Evolutionary conservation across 2,797 vertebrate genomes (phyloP), one percentile per base, ranked within the genome.

Genomic region (Enteromius anoplus): DNA sequence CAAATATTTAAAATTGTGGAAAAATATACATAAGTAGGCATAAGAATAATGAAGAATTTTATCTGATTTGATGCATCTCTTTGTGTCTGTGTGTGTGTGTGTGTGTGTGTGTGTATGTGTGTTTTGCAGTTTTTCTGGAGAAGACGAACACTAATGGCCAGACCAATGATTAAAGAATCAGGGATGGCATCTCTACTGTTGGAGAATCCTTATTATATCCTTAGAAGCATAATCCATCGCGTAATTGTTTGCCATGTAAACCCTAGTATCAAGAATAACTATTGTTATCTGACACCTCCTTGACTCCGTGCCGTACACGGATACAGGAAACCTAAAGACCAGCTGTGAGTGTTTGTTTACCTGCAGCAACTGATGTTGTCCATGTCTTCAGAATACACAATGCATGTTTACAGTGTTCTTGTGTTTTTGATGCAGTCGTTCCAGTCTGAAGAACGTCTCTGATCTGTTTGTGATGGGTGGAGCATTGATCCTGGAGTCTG

Each of bases 201-300:
- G 88, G 98, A 99, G 92, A 99, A 99, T 85, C 97, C 98, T 5
- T 99, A 99, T 91, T 99, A 98, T 99, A 99, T 99, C 98, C 97
- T 98, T 96, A 7, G 60, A 19, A 80, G 17, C 12, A 32, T 47
- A 55, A 40, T 37, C 26, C 8, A 21, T 62, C 26, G 3, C 21
- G 21, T 40, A 9, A 40, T n/a, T n/a, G 26, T 60, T 23, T 70
- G 11, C 11, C 15, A 9, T 81, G 53, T 42, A 21, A 3, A 47
- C 5, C 47, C 21, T 26, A 17, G 29, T 82, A n/a, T 69, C 3
- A 80, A 55, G n/a, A 21, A 9, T 45, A 10, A 45, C 51, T 32
- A 9, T 47, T 81, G 29, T 73, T 45, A 40, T 51, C 40, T 70
- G 29, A 72, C 14, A 72, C 7, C 55, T 85, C 78, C 86, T 86